Conservation (phyloP, 2,888 invertebrate genomes). For the Meandrusa payeni region DNA sequence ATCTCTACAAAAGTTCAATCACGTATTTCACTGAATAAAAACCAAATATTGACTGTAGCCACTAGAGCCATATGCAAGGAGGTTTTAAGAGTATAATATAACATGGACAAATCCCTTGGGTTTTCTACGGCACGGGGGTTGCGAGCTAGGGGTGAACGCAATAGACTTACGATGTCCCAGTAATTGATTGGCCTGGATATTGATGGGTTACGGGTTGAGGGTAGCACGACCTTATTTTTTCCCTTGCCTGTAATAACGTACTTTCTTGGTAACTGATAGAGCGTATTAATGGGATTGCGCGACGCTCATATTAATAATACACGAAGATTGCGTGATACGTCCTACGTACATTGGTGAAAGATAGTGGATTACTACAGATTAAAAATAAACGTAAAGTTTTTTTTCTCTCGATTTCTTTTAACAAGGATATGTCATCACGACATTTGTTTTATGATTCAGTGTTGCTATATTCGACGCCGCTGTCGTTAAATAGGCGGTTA, state of each 20-base stretch:
- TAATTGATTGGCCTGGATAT: constrained; percentile 57
- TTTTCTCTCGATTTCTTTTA: no score
- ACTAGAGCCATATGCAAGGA: constrained; percentile 13
- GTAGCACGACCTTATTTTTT: constrained; percentile 22
- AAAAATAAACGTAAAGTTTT: no score
- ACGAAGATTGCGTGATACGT: constrained; percentile 10
- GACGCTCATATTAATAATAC: constrained; percentile 11
- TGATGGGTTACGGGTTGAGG: constrained; percentile 38
- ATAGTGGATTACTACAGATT: no score
- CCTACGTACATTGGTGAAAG: no score
- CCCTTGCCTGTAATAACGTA: constrained; percentile 14
- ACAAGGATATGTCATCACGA: no score
- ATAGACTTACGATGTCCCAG: constrained; percentile 25
- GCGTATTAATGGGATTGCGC: constrained; percentile 20
- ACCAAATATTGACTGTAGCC: constrained; percentile 15
- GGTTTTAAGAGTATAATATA: constrained; percentile 23
- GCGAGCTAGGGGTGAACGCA: constrained; percentile 19
- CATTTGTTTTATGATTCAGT: no score
- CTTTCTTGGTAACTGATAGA: constrained; percentile 18
- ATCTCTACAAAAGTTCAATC: no score
- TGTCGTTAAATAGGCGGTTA: no score
- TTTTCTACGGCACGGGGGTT: constrained; percentile 16
- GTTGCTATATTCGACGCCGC: no score
- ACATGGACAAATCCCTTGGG: constrained; percentile 24
- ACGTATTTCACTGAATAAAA: constrained; percentile 6